phyloP scores from a whole-genome alignment of 30 jellyfish, hydroid and myxozoan genomes.

The Hydractinia symbiolongicarpus region DNA sequence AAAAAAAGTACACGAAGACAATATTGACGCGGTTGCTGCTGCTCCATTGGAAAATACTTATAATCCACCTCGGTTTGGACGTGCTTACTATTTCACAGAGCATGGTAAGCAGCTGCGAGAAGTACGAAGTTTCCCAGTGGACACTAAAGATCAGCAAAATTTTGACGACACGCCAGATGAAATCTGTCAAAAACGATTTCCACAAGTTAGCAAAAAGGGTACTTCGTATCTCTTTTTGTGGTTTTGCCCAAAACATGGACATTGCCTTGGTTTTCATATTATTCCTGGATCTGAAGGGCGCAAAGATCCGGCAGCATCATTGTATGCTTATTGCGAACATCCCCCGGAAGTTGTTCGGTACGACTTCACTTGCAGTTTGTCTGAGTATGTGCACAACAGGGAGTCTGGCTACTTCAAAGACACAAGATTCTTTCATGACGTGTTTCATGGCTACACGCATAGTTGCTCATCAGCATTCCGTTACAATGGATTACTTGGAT shows the following conservation, averaged over 20 bases:
- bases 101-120: slow-evolving; percentile 6
- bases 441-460: slow-evolving; percentile 19
- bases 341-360: too few relatives aligned
- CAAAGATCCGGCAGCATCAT: slow-evolving; percentile 11
- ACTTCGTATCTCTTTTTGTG: background rate
- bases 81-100: slow-evolving; percentile 9
- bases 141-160: background rate
- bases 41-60: slow-evolving; percentile 2
- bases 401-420: too few relatives aligned
- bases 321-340: background rate
- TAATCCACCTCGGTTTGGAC: slow-evolving; percentile 18
- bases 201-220: slow-evolving; percentile 14
- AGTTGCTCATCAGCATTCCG: slow-evolving; percentile 1
- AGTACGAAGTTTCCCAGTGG: slow-evolving; percentile 6
- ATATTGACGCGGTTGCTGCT: background rate
- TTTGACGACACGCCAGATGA: slow-evolving; percentile 11
- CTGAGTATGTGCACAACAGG: too few relatives aligned
- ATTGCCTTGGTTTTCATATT: slow-evolving; percentile 16
- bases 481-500: slow-evolving; percentile 7
- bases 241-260: slow-evolving; percentile 9
- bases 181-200: slow-evolving; percentile 10
- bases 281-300: slow-evolving; percentile 19
- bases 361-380: too few relatives aligned
- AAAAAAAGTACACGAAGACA: background rate
- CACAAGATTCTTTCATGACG: slow-evolving; percentile 13